Evolutionary conservation across 2,113 vertebrate species (phyloP), one percentile per base, ranked within the genome.

Genomic region (Colius striatus): DNA sequence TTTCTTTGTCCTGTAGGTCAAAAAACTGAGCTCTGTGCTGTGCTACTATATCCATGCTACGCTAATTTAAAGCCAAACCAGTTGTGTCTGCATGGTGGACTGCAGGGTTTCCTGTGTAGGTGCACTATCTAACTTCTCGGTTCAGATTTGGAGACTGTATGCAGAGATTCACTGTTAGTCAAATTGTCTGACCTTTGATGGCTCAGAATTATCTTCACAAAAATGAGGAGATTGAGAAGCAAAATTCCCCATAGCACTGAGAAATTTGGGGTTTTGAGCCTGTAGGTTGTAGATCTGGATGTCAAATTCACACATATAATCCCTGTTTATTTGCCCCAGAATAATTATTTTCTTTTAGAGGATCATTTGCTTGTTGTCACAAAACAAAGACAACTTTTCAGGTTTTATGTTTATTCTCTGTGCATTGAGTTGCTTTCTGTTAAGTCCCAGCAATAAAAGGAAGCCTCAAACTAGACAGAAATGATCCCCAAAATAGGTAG

Each of bases 1-100:
- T 34, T 55, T 34, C 7, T 41, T 78, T 58, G 26, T 34, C 30
- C 41, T 74, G 1, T 30, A 9, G 32, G 29, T 63, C 30, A 41
- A 58, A 58, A 55, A n/a, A 17, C 16, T n/a, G 47, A 54, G 30
- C 73, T 65, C 60, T 23, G n/a, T n/a, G 36, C 55, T 80, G 10
- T 26, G 0, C 30, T 63, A 3, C 38, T 51, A 25, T 53, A 1
- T 21, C 81, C 47, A 5, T 0, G 0, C 36, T 53, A 2, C n/a
- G 23, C 23, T 11, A 7, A 41, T 20, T 11, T 4, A 21, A 66
- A 77, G 26, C 18, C 12, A 17, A n/a, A 23, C 30, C 41, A 16
- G 16, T 16, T 26, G 23, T 66, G 36, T 18, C 16, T 57, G 32
- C 2, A 0, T 16, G 50, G 8, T 43, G 67, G 17, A 10, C 29